Evolutionary conservation across 2,888 invertebrate genomes (phyloP), one percentile per base, ranked within the genome.

Genomic region (Coronaproctus castanopsis): DNA sequence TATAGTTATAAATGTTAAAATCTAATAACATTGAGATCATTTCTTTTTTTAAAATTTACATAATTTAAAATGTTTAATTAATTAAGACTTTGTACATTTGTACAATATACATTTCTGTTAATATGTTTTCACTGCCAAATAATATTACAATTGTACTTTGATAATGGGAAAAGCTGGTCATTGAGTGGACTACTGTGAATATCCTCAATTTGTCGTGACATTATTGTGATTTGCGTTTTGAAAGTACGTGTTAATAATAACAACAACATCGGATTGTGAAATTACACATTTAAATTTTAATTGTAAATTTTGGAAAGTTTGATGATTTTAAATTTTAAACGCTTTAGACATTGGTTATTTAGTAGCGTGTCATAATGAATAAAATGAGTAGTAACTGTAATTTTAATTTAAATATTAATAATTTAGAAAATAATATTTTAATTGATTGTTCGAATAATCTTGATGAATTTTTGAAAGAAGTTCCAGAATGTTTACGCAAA

Each of bases 321-420:
- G 59, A 59, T 59, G 59, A 59, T 55, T 59, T 52, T 55, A 55
- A 52, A 52, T 59, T 55, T 55, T 21, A 52, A 59, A 52, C 51
- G 52, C 19, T 59, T 51, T 52, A 59, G 55, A 59, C 59, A 59
- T 52, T 59, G 55, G 52, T 56, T 59, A 22, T 59, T 55, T 52
- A 59, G 51, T 24, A 59, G 55, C 56, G 56, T 59, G 36, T 59
- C 59, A 52, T 59, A 59, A 59, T 59, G 55, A 36, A 54, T 54
- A 54, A 54, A 54, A 54, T 22, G 22, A 54, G 54, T 54, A 54
- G 55, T 55, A 55, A 36, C 19, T n/a, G 36, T 49, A 56, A 36
- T 36, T 36, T 36, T 8, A 36, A 5, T 36, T 36, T 36, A 8
- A 36, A 36, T 8, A 36, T 8, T 36, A 36, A 36, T 36, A 36